Evolutionary conservation across 2,888 invertebrate genomes (phyloP).

Genomic region (Brenthis daphne): DNA sequence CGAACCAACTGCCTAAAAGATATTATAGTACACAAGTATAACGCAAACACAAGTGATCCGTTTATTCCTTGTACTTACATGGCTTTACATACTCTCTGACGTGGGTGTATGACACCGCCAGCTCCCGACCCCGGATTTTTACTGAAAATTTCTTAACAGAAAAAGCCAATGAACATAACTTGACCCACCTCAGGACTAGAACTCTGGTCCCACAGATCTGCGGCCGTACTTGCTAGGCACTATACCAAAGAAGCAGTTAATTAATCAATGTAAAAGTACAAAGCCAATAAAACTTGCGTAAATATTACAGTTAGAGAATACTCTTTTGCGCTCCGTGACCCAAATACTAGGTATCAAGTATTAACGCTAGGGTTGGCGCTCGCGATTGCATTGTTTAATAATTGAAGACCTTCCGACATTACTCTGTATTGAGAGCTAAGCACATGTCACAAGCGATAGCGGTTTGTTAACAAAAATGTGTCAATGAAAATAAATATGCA

Average conservation of each 20-base stretch:
- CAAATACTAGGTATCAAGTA: slow-evolving; percentile 75
- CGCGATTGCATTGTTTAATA: slow-evolving; percentile 78
- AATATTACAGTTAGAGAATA: slow-evolving; percentile 18
- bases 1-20: too few species aligned
- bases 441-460: slow-evolving; percentile 43
- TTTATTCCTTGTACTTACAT: too few species aligned
- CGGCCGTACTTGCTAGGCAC: background rate
- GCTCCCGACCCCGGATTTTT: too few species aligned
- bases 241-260: background rate
- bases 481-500: background rate
- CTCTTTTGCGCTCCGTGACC: slow-evolving; percentile 57
- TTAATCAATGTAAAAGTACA: slow-evolving; percentile 1
- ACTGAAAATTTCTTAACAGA: too few species aligned
- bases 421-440: slow-evolving; percentile 47
- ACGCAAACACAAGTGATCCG: too few species aligned
- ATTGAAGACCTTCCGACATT: slow-evolving; percentile 68
- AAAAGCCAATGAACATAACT: too few species aligned
- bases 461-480: background rate
- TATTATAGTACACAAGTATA: too few species aligned
- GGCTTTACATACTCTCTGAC: too few species aligned
- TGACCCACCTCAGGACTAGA: too few species aligned
- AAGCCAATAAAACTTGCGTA: slow-evolving; percentile 10
- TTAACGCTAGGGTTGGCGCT: slow-evolving; percentile 69
- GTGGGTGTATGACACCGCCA: too few species aligned
- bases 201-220: too few species aligned